These are phyloP conservation scores for Papilio polyxenes DNA, from an alignment of 1,140 invertebrate genomes.

Conservation along the genomic window DNA sequence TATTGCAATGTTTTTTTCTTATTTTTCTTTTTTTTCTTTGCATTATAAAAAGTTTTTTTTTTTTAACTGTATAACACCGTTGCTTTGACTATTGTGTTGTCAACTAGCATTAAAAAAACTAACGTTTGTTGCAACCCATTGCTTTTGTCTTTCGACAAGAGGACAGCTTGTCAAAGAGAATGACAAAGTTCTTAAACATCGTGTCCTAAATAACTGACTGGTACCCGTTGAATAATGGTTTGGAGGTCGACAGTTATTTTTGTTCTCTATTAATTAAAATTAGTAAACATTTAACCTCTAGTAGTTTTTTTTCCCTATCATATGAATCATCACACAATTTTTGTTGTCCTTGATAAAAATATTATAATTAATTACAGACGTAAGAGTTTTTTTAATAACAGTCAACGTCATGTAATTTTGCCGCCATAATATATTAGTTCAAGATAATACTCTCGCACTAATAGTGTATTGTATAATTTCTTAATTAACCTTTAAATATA, in stretches of 20 bases:
- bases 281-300: conserved; percentile 15
- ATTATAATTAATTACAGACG: not conserved
- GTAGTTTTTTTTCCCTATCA: not conserved
- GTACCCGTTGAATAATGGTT: conserved; percentile 21
- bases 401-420: not conserved
- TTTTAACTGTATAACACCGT: not conserved
- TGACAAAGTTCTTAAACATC: conserved; percentile 31
- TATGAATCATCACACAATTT: not conserved
- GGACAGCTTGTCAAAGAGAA: conserved; percentile 34
- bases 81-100: conserved; percentile 47
- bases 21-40: not conserved
- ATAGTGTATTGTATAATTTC: not conserved
- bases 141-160: conserved; percentile 30
- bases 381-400: not conserved
- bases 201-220: conserved; percentile 34
- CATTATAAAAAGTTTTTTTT: not conserved
- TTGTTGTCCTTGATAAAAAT: not conserved
- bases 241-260: conserved; percentile 20
- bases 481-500: not conserved
- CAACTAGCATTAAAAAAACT: conserved; percentile 41
- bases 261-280: conserved; percentile 14
- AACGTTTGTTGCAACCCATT: conserved; percentile 8
- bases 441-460: not conserved
- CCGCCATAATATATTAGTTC: not conserved
- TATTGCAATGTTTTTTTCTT: no score